phyloP scores from a whole-genome alignment of 2,797 vertebrate species.

The Bufotes viridis region DNA sequence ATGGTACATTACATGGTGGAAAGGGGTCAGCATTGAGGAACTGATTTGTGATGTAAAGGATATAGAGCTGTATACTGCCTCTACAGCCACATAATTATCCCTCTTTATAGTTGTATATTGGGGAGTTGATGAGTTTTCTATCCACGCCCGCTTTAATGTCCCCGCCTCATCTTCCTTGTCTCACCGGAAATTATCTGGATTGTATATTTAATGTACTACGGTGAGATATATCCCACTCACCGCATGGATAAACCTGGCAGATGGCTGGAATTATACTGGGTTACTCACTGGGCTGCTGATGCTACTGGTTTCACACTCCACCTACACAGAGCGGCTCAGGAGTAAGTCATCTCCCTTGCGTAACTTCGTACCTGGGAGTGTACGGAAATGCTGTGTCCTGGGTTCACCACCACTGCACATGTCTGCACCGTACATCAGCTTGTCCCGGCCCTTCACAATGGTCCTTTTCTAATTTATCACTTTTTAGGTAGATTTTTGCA shows the following conservation, averaged over 20 bases:
- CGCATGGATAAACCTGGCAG: background rate
- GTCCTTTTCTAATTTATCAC: background rate
- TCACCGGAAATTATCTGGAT: background rate
- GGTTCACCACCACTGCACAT: background rate
- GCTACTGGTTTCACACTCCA: background rate
- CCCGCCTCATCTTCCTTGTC: background rate
- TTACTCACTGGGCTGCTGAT: background rate
- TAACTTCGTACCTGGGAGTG: background rate
- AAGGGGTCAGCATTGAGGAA: no score
- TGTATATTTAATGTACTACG: background rate
- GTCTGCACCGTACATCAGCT: constrained; percentile 1
- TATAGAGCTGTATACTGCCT: no score
- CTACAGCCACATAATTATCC: background rate
- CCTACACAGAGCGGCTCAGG: constrained; percentile 8
- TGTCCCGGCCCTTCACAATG: background rate
- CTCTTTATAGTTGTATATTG: background rate
- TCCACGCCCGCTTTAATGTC: no score
- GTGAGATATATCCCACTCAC: background rate
- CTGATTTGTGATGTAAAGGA: no score
- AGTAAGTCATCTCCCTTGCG: background rate
- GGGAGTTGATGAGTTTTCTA: background rate
- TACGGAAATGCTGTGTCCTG: background rate
- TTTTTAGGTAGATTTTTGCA: background rate
- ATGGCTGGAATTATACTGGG: background rate
- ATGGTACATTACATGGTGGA: no score